A percentile compares a stretch with the other conserved stretches of the same genome.
Evolutionary conservation across 2,888 invertebrate species (phyloP).

Genomic region (Odontomyia ornata): DNA sequence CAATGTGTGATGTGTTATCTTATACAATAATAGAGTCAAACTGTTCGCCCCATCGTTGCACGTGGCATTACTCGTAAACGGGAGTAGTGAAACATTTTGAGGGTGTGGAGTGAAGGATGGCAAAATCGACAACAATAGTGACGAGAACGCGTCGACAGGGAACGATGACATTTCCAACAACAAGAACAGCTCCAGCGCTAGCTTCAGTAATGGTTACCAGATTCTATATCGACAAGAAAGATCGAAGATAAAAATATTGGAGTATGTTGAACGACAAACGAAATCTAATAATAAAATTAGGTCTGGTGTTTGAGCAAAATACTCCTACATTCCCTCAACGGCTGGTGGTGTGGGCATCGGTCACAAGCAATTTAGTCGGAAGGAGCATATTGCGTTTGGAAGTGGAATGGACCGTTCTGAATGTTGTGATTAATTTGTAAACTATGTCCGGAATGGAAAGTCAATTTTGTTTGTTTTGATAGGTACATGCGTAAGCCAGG

Average conservation of each 20-base stretch:
- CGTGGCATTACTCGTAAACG: no score
- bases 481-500: background rate
- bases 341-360: background rate
- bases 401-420: background rate
- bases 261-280: background rate
- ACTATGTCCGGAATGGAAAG: conserved; percentile 26
- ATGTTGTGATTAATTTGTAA: conserved; percentile 16
- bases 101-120: background rate
- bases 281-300: conserved; percentile 32
- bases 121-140: background rate
- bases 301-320: conserved; percentile 4
- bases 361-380: background rate
- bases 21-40: background rate
- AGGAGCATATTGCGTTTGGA: background rate
- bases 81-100: no score
- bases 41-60: no score
- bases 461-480: background rate
- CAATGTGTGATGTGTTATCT: background rate
- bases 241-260: background rate
- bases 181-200: no score
- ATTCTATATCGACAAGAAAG: background rate
- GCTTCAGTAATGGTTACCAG: background rate
- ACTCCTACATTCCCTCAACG: no score
- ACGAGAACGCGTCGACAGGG: background rate
- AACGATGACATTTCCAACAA: background rate